These are phyloP conservation scores for Axis porcinus DNA, from an alignment of 2,113 vertebrate species.

Conservation along the genomic window DNA sequence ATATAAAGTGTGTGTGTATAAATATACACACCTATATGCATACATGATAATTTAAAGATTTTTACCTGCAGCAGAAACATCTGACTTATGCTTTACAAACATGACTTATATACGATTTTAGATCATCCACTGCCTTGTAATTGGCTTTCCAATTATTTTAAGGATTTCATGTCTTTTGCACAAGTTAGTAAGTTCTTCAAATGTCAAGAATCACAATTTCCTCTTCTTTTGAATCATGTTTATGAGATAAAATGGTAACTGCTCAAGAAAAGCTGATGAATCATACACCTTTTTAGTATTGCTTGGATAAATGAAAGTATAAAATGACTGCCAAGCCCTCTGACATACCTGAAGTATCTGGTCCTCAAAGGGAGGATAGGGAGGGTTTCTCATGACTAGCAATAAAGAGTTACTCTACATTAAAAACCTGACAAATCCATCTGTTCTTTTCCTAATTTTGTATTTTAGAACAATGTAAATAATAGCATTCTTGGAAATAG, in stretches of 20 bases:
- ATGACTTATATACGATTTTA: neutral
- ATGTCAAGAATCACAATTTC: neutral
- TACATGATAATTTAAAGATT: neutral
- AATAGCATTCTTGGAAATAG: neutral
- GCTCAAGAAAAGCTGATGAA: neutral
- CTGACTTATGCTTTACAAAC: neutral
- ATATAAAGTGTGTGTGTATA: neutral
- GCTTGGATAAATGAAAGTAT: neutral
- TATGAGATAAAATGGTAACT: neutral
- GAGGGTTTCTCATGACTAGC: neutral
- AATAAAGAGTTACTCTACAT: neutral
- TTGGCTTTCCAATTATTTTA: neutral
- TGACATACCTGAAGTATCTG: neutral
- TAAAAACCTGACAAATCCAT: neutral
- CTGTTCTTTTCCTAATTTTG: neutral
- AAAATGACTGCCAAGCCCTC: neutral
- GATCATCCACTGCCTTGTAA: neutral
- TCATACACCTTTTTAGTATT: neutral
- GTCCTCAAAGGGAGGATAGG: neutral
- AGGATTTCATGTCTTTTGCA: neutral
- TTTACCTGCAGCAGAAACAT: neutral
- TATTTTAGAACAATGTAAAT: slow-evolving; percentile 12
- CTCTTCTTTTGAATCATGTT: neutral
- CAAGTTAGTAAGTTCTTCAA: neutral
- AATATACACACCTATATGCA: neutral